Evolutionary conservation across 2,888 invertebrate species (phyloP), one percentile per base, ranked within the genome.

Genomic region (Pasiphila rectangulata): DNA sequence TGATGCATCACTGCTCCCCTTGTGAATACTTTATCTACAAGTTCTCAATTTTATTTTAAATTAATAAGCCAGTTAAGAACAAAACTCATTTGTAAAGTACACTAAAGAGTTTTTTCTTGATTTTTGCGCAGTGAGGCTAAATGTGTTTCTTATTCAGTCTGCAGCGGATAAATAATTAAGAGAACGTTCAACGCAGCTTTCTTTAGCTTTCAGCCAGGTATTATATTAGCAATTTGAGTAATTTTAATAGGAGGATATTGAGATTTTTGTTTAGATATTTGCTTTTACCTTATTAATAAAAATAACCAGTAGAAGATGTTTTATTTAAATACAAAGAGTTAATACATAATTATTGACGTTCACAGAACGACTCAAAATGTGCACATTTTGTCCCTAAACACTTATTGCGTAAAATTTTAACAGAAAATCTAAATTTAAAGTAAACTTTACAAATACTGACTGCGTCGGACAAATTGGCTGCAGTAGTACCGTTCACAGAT

Each of bases 121-220:
- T 32, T 77, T 78, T 80, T 69, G 68, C 75, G 74, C 76, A 79
- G 65, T 66, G 70, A 68, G 67, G 66, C 65, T 63, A 15, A 70
- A 67, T 68, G 65, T 72, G 73, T 76, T 81, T 68, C 71, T 75
- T 75, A 76, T 75, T 77, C 77, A 74, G 78, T 68, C 76, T 82
- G 79, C 79, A 79, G 78, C 70, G 76, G 72, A 78, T 81, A 80
- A 79, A 81, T 79, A 82, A 83, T 83, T 83, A 80, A 81, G 73
- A 64, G 75, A 77, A 68, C 74, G 74, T 79, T 80, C 75, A 72
- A 75, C 70, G 74, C 71, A 72, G 72, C 71, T 59, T 69, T 67
- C 64, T 58, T 56, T 61, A 64, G 56, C 64, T 67, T 57, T 61
- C 12, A 12, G 13, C 3, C 13, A 3, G 13, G 9, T n/a, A n/a